Evolutionary conservation across 2,113 vertebrate species (phyloP), one percentile per base, ranked within the genome.

Genomic region (Toxotes jaculatrix): DNA sequence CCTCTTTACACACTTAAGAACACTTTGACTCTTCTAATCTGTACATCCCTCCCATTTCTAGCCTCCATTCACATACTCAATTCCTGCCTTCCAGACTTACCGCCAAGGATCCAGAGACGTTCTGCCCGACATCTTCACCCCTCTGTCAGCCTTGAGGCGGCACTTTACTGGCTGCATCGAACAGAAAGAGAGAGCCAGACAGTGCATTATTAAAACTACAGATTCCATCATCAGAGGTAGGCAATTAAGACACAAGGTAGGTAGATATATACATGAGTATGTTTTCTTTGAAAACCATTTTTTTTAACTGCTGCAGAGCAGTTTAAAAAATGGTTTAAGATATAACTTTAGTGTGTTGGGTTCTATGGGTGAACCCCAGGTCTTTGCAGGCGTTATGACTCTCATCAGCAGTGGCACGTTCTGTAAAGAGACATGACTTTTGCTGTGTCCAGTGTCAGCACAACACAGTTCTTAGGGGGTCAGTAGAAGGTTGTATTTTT

Each of bases 141-240:
- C 79, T 7, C 82, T 70, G 19, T 88, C 79, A n/a, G 92, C 88
- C 76, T 92, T 68, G 63, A 94, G 87, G 31, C 83, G 4, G 32
- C 85, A 85, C 63, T 77, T 67, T 21, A 80, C 42, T 9, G 12
- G 53, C 31, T 82, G 10, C 0, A 0, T 23, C 77, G 21, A 89
- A 89, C 36, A 89, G 79, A 43, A 73, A 70, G 66, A 92, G 47
- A 32, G 85, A 87, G 9, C 65, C 87, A 12, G 84, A 76, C 5
- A 71, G 38, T 0, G 77, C 88, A 21, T 79, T 87, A 65, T 91
- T 43, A 74, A 74, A 79, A 32, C n/a, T 34, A 23, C 9, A 53
- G 23, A 66, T 32, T 66, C 17, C 32, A 40, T 16, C 38, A 21
- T 42, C 10, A 40, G 40, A 49, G 42, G 43, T 42, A 51, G 32